Percentiles rank a stretch among this genome's conserved stretches.
Evolutionary conservation across 1,140 invertebrate genomes (phyloP).

Genomic region (Drosophila miranda): DNA sequence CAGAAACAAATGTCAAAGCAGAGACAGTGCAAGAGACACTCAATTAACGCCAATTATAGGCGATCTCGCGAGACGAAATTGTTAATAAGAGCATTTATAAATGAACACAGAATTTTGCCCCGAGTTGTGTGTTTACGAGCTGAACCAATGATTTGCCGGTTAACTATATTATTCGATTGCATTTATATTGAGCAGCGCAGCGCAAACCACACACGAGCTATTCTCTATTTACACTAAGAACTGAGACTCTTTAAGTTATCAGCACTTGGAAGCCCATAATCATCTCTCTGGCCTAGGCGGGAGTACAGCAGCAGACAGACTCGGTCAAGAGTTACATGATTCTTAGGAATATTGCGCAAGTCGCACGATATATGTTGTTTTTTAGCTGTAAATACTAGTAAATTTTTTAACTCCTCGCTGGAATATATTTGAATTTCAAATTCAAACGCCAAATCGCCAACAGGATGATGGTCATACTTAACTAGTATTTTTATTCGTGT

Average conservation of each 20-base stretch:
- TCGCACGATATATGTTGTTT: too few relatives aligned
- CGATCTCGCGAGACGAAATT: constrained; percentile 52
- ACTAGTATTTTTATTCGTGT: too few relatives aligned
- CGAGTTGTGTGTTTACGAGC: constrained; percentile 17
- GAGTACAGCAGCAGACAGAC: constrained; percentile 1
- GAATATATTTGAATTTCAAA: too few relatives aligned
- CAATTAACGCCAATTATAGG: constrained; percentile 74
- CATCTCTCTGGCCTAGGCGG: neutral
- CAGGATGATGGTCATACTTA: too few relatives aligned
- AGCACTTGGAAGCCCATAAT: constrained; percentile 36
- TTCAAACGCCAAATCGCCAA: too few relatives aligned
- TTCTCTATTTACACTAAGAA: constrained; percentile 53
- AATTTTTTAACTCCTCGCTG: too few relatives aligned
- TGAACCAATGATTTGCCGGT: constrained; percentile 15
- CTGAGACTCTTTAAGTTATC: constrained; percentile 36
- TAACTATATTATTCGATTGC: constrained; percentile 31
- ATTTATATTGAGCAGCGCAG: constrained; percentile 16
- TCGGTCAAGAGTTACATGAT: neutral
- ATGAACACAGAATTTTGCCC: constrained; percentile 44
- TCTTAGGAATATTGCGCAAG: too few relatives aligned
- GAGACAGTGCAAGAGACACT: constrained; percentile 40
- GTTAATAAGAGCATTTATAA: constrained; percentile 65
- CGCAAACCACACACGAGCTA: constrained; percentile 46
- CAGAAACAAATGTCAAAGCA: constrained; percentile 21
- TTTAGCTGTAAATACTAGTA: too few relatives aligned